Percentiles rank a stretch among this genome's conserved stretches.
These are phyloP conservation scores for Drosophila suboccidentalis DNA, from an alignment of 2,888 invertebrate genomes.

Conservation along the genomic window DNA sequence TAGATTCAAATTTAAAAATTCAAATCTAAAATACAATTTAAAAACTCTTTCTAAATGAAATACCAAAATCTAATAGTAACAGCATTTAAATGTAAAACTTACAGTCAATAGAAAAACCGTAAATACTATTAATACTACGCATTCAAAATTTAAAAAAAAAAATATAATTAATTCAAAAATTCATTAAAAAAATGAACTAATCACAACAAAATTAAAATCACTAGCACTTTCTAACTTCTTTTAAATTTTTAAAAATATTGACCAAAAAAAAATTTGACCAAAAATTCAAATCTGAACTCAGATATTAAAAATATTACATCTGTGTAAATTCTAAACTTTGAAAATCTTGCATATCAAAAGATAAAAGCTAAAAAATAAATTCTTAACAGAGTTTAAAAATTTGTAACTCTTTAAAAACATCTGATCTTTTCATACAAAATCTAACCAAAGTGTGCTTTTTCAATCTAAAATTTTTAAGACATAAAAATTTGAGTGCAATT, in stretches of 20 bases:
- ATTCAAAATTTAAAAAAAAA: not conserved
- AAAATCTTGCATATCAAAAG: not conserved
- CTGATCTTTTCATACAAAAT: not conserved
- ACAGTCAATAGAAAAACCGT: not conserved
- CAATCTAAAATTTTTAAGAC: not conserved
- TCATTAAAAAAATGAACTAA: not conserved
- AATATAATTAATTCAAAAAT: no score
- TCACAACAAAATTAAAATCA: not conserved
- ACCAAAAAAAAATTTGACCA: not conserved
- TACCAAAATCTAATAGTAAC: not conserved
- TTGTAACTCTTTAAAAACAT: not conserved
- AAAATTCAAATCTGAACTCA: not conserved
- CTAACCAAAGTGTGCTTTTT: not conserved
- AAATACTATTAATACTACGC: not conserved
- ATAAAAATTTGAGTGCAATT: not conserved
- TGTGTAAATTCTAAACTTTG: not conserved
- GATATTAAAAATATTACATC: not conserved
- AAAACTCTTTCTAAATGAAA: not conserved
- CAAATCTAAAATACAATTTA: not conserved
- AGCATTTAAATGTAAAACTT: not conserved
- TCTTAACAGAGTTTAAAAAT: not conserved
- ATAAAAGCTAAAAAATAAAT: not conserved
- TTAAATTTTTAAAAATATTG: not conserved
- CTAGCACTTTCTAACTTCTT: not conserved
- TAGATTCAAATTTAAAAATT: not conserved